A percentile compares a stretch with the other conserved stretches of the same genome.
These are phyloP conservation scores for Conger conger DNA, from an alignment of 2,113 vertebrate species.

Conservation along the genomic window DNA sequence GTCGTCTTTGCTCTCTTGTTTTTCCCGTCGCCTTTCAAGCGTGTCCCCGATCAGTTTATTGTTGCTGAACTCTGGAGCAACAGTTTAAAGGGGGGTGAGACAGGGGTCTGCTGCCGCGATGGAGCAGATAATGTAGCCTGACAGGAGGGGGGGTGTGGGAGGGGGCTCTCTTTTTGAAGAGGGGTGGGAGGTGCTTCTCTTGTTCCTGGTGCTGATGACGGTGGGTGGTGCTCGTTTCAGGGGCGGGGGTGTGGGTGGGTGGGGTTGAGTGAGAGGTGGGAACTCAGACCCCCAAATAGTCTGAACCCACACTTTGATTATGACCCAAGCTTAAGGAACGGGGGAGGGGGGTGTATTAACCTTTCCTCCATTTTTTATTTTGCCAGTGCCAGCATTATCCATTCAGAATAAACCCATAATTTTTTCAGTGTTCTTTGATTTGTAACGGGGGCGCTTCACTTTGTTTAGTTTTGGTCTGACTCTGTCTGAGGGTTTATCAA, in stretches of 20 bases:
- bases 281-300: slow-evolving; percentile 30
- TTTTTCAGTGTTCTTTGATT: slow-evolving; percentile 59
- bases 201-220: not conserved
- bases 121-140: slow-evolving; percentile 21
- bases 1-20: not conserved
- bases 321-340: slow-evolving; percentile 41
- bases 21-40: not conserved
- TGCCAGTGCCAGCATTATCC: slow-evolving; percentile 55
- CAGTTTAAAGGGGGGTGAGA: not conserved
- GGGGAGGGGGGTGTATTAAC: slow-evolving; percentile 65
- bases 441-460: slow-evolving; percentile 59
- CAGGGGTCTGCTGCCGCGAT: not conserved
- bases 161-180: not conserved
- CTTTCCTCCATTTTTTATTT: slow-evolving; percentile 54
- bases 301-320: slow-evolving; percentile 45
- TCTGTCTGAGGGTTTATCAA: slow-evolving; percentile 40
- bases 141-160: not conserved
- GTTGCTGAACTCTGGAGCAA: not conserved
- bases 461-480: slow-evolving; percentile 59
- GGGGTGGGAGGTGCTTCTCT: not conserved
- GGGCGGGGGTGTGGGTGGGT: not conserved
- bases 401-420: slow-evolving; percentile 56
- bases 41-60: not conserved
- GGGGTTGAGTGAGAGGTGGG: slow-evolving; percentile 21
- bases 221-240: too few relatives aligned